Evolutionary conservation across 2,888 invertebrate genomes (phyloP).

Genomic region (Synergus itoensis): DNA sequence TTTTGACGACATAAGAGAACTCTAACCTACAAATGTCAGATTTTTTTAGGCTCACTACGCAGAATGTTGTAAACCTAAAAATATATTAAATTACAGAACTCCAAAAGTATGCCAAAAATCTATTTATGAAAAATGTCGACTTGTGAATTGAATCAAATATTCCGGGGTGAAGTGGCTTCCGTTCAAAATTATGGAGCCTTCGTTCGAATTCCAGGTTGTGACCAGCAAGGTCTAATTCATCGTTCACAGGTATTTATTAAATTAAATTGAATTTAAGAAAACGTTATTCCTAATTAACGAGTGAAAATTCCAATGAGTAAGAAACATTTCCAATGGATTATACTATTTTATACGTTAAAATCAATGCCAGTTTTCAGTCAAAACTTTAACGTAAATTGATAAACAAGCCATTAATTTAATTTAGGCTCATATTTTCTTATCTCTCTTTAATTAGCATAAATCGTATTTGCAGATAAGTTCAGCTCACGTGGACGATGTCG

Average conservation of each 20-base stretch:
- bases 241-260: constrained; percentile 67
- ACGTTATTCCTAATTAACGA: background rate
- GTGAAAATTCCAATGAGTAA: background rate
- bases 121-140: constrained; percentile 59
- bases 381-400: background rate
- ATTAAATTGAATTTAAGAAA: background rate
- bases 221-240: constrained; percentile 76
- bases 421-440: background rate
- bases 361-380: background rate
- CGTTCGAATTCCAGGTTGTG: constrained; percentile 74
- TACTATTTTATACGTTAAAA: background rate
- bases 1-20: constrained; percentile 28
- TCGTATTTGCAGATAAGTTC: constrained; percentile 69
- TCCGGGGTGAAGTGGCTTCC: constrained; percentile 73
- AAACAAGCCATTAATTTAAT: background rate
- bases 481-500: constrained; percentile 73
- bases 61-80: background rate
- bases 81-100: background rate
- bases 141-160: constrained; percentile 73
- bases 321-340: background rate
- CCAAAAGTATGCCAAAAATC: background rate
- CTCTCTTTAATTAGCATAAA: background rate
- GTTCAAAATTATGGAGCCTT: constrained; percentile 78
- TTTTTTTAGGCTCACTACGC: background rate
- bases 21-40: constrained; percentile 52